A percentile compares a stretch with the other conserved stretches of the same genome.
Conservation (phyloP, 2,113 vertebrate genomes). For the Nothoprocta perdicaria region DNA sequence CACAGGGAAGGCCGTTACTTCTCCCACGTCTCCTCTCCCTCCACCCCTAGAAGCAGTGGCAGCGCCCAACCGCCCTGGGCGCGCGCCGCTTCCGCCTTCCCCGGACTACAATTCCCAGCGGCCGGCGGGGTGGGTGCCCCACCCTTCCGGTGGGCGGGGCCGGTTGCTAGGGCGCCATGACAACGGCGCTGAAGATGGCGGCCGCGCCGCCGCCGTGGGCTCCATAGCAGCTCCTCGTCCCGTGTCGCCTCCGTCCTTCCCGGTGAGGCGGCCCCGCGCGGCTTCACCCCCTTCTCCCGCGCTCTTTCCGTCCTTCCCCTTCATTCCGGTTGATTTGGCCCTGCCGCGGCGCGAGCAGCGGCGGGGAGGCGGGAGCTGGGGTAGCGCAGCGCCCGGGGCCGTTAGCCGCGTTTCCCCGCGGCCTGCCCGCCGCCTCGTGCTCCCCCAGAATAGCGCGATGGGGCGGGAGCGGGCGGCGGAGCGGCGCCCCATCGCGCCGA, state of each 20-base stretch:
- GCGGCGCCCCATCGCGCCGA: conserved; percentile 38
- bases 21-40: too few relatives aligned
- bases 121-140: too few relatives aligned
- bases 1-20: fast-evolving
- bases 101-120: conserved; percentile 44
- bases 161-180: not conserved
- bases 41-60: not conserved
- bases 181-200: conserved; percentile 53
- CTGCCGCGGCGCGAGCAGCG: fast-evolving
- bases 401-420: not conserved
- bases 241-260: not conserved
- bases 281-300: not conserved
- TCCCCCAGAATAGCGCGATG: conserved; percentile 46
- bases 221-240: fast-evolving
- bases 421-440: too few relatives aligned
- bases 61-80: not conserved
- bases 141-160: not conserved
- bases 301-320: too few relatives aligned
- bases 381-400: not conserved
- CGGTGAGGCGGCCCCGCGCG: not conserved
- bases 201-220: not conserved
- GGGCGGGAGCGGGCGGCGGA: conserved; percentile 52
- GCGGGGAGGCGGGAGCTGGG: not conserved
- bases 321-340: not conserved
- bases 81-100: not conserved